Base-by-base conservation (phyloP, 2,888 invertebrate species). In the Dynastes tityus region DNA sequence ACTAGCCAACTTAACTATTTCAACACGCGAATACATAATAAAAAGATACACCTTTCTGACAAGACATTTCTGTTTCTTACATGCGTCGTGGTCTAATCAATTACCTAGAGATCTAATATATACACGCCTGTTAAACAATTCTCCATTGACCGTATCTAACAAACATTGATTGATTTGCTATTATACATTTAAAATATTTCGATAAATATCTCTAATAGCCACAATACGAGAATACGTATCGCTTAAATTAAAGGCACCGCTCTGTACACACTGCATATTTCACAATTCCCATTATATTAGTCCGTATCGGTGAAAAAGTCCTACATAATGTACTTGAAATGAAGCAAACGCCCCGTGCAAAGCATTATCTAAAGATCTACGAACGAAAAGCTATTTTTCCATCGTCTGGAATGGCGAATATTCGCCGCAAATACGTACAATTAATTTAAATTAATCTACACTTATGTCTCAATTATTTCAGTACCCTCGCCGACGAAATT, bases 371-470 rank as follows among this genome's bases (percentile, higher is more conserved):
- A 22, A 2, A 61, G 58, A 73, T 73, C 58, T 3, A 40, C 16
- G n/a, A 58, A 22, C 22, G 9, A 8, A 29, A 5, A 58, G 11
- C 22, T 37, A 58, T 40, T 73, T 37, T 37, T 73, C 9, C 13
- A 8, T 22, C 8, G 16, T 45, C 22, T 32, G 55, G 11, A 37
- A 58, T 51, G 37, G 32, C 37, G 22, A 73, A 73, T 58, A 58
- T 58, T 40, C 16, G n/a, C 16, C 22, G 73, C 55, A 27, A 73
- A 73, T 73, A 58, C 63, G 37, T 16, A 61, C 73, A 71, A 78
- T 78, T 78, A 78, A 78, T 73, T 78, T 76, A 76, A 78, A 78
- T 76, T 76, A 78, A 75, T 78, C 76, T 51, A 78, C 78, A 75
- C 76, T 58, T 78, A 75, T 32, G 76, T 78, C 70, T 78, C 75